phyloP scores from a whole-genome alignment of 2,888 invertebrate species.

The Phlogophora meticulosa region DNA sequence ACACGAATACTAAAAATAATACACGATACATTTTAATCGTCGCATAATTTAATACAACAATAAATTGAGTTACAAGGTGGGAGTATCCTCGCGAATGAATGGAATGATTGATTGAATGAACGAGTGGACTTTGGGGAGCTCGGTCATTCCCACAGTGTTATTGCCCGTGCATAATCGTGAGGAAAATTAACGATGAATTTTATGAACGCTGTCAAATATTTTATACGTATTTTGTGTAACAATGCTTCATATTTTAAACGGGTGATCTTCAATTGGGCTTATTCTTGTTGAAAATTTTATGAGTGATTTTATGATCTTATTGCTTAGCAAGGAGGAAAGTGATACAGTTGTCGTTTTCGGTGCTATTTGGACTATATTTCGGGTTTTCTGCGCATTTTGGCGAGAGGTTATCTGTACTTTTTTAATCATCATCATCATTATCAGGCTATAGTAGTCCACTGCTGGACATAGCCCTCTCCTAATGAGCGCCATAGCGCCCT shows the following conservation, averaged over 20 bases:
- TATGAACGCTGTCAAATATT: slow-evolving; percentile 54
- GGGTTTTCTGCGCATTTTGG: not conserved
- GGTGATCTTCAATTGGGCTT: slow-evolving; percentile 28
- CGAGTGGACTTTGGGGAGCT: slow-evolving; percentile 59
- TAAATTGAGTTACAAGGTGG: slow-evolving; percentile 57
- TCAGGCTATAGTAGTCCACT: too few species aligned
- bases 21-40: slow-evolving; percentile 11
- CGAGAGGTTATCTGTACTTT: too few species aligned
- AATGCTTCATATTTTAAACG: slow-evolving; percentile 42
- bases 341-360: not conserved
- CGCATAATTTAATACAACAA: slow-evolving; percentile 41
- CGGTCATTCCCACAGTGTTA: slow-evolving; percentile 55
- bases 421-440: too few species aligned
- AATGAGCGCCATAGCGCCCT: too few species aligned
- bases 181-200: slow-evolving; percentile 59
- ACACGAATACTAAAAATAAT: slow-evolving; percentile 3
- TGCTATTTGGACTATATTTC: not conserved
- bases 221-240: slow-evolving; percentile 42
- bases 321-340: slow-evolving; percentile 7
- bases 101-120: slow-evolving; percentile 71
- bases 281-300: slow-evolving; percentile 26
- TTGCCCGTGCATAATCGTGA: slow-evolving; percentile 57
- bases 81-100: slow-evolving; percentile 61
- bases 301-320: not conserved
- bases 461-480: too few species aligned